Base-by-base conservation (phyloP, 2,888 invertebrate species). In the Prosapia bicincta region DNA sequence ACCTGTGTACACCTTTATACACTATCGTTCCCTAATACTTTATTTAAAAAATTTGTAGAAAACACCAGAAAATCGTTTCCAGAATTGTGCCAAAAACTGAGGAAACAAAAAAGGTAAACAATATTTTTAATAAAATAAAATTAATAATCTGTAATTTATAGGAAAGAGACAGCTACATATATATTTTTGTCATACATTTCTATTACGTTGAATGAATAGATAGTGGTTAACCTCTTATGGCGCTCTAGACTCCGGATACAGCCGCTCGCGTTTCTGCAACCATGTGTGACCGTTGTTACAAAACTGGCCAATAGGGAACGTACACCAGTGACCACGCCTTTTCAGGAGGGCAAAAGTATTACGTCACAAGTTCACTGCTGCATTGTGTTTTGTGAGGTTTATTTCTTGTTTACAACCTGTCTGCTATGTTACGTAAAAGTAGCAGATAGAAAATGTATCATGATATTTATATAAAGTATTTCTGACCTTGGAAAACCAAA, bases 11-110 rank as follows among this genome's bases (percentile, higher is more conserved):
- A 10, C 54, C 20, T 54, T 54, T 5, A 54, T 20, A 54, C 54
- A 54, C 54, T 54, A 54, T 54, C n/a, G 9, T 54, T 20, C 67
- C 76, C 76, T 76, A 72, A 30, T 73, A 76, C 76, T 65, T 76
- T 76, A 76, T 76, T 76, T 76, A 76, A 76, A 76, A 76, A 76
- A 72, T 76, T 76, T 76, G 76, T 76, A 70, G 76, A 76, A 76
- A 76, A 76, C 73, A 69, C 73, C 72, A 74, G 76, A 76, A 76
- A 74, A 76, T 38, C 66, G 76, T 76, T 76, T 76, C 76, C 76
- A 76, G 76, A 76, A 76, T 71, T 71, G 66, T 71, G 66, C 54
- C 66, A n/a, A 75, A 75, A 75, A 75, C 68, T 67, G 71, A 3
- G 54, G 54, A 54, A 54, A 54, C 54, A 54, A n/a, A n/a, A n/a